These are phyloP conservation scores for Pristiophorus japonicus DNA, from an alignment of 2,113 vertebrate genomes.

Conservation along the genomic window DNA sequence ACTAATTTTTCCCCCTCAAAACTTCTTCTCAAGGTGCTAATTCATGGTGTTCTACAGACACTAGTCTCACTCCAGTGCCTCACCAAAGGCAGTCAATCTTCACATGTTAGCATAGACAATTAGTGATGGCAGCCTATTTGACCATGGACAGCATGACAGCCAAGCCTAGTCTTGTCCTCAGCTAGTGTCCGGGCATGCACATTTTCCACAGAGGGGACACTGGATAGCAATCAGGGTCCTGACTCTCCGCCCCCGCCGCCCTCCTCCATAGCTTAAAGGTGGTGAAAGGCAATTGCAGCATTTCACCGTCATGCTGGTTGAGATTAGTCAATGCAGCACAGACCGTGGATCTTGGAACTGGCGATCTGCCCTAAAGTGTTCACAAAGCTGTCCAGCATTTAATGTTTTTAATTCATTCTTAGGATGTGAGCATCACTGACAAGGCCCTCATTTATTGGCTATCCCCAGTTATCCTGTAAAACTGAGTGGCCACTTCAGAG, in stretches of 20 bases:
- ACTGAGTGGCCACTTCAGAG: no score
- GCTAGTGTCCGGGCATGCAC: neutral
- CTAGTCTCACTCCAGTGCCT: neutral
- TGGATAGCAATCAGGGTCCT: neutral
- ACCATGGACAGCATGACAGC: neutral
- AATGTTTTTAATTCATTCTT: no score
- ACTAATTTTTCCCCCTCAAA: neutral
- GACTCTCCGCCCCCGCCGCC: neutral
- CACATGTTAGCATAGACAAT: neutral
- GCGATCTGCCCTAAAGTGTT: no score
- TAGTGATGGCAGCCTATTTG: neutral
- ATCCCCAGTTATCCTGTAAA: no score
- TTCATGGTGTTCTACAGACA: neutral
- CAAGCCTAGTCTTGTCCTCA: neutral
- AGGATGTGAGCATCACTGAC: no score
- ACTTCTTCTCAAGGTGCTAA: neutral
- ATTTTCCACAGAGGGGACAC: neutral
- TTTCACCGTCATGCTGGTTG: neutral
- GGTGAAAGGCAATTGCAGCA: neutral
- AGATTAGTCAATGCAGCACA: neutral
- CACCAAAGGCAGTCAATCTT: neutral
- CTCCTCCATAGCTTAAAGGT: no score
- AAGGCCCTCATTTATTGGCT: no score
- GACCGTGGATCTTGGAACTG: no score
- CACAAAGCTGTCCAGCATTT: no score